These are phyloP conservation scores for Maniola jurtina DNA, from an alignment of 1,140 invertebrate genomes.

Conservation along the genomic window DNA sequence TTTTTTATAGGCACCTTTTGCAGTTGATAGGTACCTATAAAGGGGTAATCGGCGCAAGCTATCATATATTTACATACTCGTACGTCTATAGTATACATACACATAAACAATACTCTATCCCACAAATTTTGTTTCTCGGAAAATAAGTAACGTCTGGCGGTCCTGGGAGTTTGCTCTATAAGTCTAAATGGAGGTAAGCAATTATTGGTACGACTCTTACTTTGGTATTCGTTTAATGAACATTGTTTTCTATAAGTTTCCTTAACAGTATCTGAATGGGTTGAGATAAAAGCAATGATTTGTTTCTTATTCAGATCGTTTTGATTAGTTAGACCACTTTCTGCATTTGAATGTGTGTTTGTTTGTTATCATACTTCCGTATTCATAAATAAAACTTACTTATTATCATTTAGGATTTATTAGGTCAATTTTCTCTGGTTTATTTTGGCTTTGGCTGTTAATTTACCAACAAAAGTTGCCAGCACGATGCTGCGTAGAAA, in stretches of 20 bases:
- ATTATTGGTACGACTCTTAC: conserved; percentile 63
- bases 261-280: conserved; percentile 57
- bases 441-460: too few species aligned
- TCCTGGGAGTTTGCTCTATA: conserved; percentile 17
- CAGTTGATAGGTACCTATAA: too few species aligned
- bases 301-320: conserved; percentile 39
- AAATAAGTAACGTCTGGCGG: background rate
- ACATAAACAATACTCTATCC: too few species aligned
- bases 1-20: too few species aligned
- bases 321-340: conserved; percentile 12
- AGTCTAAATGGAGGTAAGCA: conserved; percentile 66
- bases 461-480: too few species aligned
- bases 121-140: background rate
- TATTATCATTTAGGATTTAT: too few species aligned
- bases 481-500: too few species aligned
- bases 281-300: conserved; percentile 60
- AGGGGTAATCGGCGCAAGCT: too few species aligned
- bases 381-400: background rate
- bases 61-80: too few species aligned
- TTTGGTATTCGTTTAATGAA: conserved; percentile 75
- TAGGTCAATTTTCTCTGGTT: too few species aligned
- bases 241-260: conserved; percentile 61
- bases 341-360: conserved; percentile 2
- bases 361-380: too few species aligned
- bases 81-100: too few species aligned